phyloP scores from a whole-genome alignment of 2,113 vertebrate species.

The Apeltes quadracus region DNA sequence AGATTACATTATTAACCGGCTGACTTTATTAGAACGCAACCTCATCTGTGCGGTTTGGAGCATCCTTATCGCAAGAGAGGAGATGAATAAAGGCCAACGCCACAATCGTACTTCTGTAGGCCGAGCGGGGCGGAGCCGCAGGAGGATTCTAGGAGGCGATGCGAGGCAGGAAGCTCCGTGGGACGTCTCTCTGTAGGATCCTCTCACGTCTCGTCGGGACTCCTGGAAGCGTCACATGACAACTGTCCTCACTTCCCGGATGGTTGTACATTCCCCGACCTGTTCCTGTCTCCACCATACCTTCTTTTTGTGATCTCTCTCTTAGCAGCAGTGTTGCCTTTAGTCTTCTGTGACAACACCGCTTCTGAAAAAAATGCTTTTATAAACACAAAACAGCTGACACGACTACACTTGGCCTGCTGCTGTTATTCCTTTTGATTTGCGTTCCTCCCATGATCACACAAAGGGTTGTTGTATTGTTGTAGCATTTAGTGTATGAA shows the following conservation, averaged over 20 bases:
- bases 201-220: no score
- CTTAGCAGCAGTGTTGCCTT: not conserved
- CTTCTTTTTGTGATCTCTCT: not conserved
- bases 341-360: constrained; percentile 2
- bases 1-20: constrained; percentile 82
- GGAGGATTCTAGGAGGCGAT: constrained; percentile 26
- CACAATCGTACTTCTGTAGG: constrained; percentile 71
- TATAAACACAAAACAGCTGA: not conserved
- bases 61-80: constrained; percentile 87
- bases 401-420: constrained; percentile 9
- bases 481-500: not conserved
- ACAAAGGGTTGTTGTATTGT: not conserved
- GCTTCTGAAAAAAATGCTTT: constrained; percentile 8
- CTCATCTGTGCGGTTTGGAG: constrained; percentile 85
- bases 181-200: not conserved
- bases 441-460: not conserved
- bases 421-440: not conserved
- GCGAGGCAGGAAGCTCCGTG: no score
- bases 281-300: not conserved
- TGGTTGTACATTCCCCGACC: not conserved
- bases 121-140: constrained; percentile 13
- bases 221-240: not conserved
- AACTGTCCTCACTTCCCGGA: not conserved
- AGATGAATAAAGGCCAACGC: constrained; percentile 68
- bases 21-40: constrained; percentile 84